These are phyloP conservation scores for Odontocolon sp. DNA, from an alignment of 2,888 invertebrate genomes.

Conservation along the genomic window DNA sequence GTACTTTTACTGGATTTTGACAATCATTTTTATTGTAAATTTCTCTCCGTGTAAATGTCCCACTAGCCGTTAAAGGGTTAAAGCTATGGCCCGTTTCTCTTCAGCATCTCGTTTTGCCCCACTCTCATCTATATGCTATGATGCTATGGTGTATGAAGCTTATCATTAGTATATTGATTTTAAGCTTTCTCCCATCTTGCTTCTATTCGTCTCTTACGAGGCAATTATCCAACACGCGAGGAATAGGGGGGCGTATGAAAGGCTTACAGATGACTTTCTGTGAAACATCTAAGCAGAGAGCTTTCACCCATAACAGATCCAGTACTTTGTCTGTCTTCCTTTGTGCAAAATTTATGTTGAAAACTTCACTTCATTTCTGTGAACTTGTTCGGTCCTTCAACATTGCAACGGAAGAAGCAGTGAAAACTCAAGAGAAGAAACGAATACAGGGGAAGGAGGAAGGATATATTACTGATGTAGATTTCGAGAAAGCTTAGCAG, in stretches of 20 bases:
- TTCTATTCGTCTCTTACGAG: too few species aligned
- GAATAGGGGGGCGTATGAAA: background rate
- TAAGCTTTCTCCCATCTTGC: too few species aligned
- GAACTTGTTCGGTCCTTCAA: constrained; percentile 34
- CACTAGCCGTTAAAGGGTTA: too few species aligned
- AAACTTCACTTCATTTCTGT: constrained; percentile 57
- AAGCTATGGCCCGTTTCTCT: too few species aligned
- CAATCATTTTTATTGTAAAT: too few species aligned
- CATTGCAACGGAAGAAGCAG: constrained; percentile 43
- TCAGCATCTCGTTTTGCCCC: too few species aligned
- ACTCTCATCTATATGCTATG: too few species aligned
- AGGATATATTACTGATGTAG: constrained; percentile 39
- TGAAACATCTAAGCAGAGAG: constrained; percentile 18
- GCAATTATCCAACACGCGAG: constrained; percentile 24
- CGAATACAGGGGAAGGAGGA: background rate
- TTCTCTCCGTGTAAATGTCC: too few species aligned
- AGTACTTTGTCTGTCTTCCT: background rate
- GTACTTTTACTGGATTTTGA: too few species aligned
- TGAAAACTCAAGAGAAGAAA: constrained; percentile 24
- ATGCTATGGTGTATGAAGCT: too few species aligned
- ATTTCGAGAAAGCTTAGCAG: constrained; percentile 17
- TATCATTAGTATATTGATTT: too few species aligned
- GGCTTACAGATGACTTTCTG: background rate
- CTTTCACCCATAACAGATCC: constrained; percentile 23
- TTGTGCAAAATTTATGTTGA: constrained; percentile 48